These are phyloP conservation scores for Linyphia triangularis DNA, from an alignment of 2,888 invertebrate species.

Conservation along the genomic window DNA sequence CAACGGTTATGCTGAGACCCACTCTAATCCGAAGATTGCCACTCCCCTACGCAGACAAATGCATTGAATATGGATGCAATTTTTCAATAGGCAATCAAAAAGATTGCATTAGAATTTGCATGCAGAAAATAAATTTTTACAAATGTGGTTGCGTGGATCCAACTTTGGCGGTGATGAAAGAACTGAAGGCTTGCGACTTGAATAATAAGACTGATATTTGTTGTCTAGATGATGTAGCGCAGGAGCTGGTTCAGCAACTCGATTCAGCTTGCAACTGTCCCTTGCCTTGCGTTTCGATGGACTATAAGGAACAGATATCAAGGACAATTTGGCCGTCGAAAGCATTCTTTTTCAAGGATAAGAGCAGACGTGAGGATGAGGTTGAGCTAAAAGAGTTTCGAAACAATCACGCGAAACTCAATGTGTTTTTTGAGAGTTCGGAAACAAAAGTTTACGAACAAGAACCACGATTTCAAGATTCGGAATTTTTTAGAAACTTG, in stretches of 20 bases:
- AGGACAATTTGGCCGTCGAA: neutral
- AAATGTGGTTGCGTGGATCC: constrained; percentile 38
- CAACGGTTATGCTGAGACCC: neutral
- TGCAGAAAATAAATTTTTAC: neutral
- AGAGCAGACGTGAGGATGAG: neutral
- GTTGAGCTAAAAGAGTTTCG: neutral
- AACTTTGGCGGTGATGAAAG: neutral
- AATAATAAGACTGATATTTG: neutral
- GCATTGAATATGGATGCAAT: neutral
- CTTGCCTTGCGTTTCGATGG: neutral
- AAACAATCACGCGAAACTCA: neutral
- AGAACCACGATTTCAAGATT: constrained; percentile 17
- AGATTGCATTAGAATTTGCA: constrained; percentile 16
- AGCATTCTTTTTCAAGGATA: neutral
- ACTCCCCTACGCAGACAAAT: neutral
- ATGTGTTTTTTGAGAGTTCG: constrained; percentile 1
- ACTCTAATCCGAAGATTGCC: neutral
- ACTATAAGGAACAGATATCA: constrained; percentile 6
- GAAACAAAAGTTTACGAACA: constrained; percentile 10
- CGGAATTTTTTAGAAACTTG: constrained; percentile 42
- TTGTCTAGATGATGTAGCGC: constrained; percentile 11
- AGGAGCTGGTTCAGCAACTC: neutral
- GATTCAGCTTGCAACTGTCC: constrained; percentile 17
- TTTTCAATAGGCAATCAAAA: neutral
- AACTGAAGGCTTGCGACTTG: neutral